Base-by-base conservation (phyloP, 2,888 invertebrate genomes). In the Melitaea athalia region DNA sequence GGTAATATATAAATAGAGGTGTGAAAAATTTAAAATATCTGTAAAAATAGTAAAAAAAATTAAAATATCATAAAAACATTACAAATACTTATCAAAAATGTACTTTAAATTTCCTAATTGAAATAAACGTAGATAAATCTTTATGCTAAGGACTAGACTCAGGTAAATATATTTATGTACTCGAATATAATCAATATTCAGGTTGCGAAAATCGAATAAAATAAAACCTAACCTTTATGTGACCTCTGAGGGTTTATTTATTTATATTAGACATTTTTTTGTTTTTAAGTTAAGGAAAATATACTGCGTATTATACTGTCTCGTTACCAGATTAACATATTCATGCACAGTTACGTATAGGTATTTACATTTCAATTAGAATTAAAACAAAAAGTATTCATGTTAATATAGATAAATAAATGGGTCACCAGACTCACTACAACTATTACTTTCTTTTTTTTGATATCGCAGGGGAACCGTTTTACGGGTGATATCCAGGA, bases 181-280 rank as follows among this genome's bases (percentile, higher is more conserved):
- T 8, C 45, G 50, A 17, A 11, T 42, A 31, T 52, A 47, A 61
- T 67, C 52, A 45, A 12, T 31, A 67, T 70, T 70, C 70, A 64
- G 49, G 15, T 64, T 43, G 43, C 50, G 42, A 3, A 49, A 49
- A 33, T 31, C 45, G 12, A 43, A 63, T 14, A 43, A 57, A 33
- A 60, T 10, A 11, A 67, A 43, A 60, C 31, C 38, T 60, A 31
- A 68, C 70, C 68, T 68, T 68, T 59, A 62, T 49, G 47, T 31
- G 43, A 62, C 15, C 43, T 15, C 31, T 59, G 50, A 24, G n/a
- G 6, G 4, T 43, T n/a, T 24, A 47, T 64, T 64, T 59, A 38
- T 61, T 61, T 5, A 5, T 53, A 55, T 55, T 49, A 55, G 31
- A 55, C 53, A 33, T 55, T 55, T 49, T 14, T 55, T 55, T 6